phyloP scores from a whole-genome alignment of 2,797 vertebrate genomes.

The Lates japonicus region DNA sequence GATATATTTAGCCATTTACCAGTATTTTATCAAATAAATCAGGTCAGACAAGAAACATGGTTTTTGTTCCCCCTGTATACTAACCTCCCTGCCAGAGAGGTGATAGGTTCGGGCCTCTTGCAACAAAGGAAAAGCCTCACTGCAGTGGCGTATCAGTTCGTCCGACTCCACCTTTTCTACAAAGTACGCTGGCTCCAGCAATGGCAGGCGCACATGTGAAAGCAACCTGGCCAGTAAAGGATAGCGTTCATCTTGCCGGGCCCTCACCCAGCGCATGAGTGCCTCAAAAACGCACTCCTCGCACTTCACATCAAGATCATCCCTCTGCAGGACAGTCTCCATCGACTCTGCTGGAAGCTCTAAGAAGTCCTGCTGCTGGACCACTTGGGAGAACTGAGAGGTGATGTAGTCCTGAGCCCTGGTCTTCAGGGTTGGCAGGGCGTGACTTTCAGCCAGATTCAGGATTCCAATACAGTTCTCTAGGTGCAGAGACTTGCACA shows the following conservation, averaged over 20 bases:
- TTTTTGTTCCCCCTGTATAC: slow-evolving; percentile 26
- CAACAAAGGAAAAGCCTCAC: slow-evolving; percentile 91
- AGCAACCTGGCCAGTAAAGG: slow-evolving; percentile 87
- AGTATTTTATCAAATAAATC: neutral
- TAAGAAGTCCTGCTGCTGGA: slow-evolving; percentile 90
- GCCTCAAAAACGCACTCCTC: slow-evolving; percentile 95
- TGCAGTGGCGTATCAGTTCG: slow-evolving; percentile 90
- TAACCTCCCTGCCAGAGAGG: slow-evolving; percentile 94
- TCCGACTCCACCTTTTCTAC: slow-evolving; percentile 95
- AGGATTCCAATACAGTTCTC: slow-evolving; percentile 96
- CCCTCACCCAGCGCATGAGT: slow-evolving; percentile 92
- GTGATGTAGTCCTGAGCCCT: slow-evolving; percentile 91
- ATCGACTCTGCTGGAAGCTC: slow-evolving; percentile 90
- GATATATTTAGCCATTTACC: neutral
- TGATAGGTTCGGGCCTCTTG: slow-evolving; percentile 95
- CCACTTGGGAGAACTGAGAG: slow-evolving; percentile 91
- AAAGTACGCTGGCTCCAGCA: slow-evolving; percentile 95
- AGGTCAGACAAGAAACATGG: neutral
- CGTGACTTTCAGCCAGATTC: slow-evolving; percentile 91
- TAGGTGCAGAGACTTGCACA: slow-evolving; percentile 91
- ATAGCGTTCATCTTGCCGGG: slow-evolving; percentile 84
- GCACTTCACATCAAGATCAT: slow-evolving; percentile 91
- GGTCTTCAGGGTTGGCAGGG: slow-evolving; percentile 86
- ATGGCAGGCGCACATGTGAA: slow-evolving; percentile 89
- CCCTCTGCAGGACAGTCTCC: slow-evolving; percentile 88